Percentiles rank a stretch among this genome's conserved stretches.
Conservation (phyloP, 2,888 invertebrate genomes). For the Chromoteleia sp. region DNA sequence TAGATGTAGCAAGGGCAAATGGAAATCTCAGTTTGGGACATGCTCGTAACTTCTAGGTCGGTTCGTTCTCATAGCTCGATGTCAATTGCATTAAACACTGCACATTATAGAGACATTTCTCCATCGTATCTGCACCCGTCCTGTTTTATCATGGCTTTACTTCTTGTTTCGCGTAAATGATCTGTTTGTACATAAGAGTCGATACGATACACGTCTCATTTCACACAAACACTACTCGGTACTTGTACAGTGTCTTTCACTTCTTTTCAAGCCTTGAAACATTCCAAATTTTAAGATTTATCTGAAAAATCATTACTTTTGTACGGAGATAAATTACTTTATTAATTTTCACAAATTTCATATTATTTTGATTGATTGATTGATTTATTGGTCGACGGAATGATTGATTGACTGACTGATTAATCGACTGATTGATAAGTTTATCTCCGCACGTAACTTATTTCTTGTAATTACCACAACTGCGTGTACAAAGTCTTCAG, state of each 20-base stretch:
- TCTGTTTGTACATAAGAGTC: conserved; percentile 23
- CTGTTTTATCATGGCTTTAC: conserved; percentile 43
- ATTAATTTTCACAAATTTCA: too few relatives aligned
- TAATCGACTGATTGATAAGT: too few relatives aligned
- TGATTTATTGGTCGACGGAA: too few relatives aligned
- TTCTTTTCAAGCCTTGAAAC: conserved; percentile 15
- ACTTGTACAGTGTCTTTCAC: conserved; percentile 41
- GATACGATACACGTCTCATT: conserved; percentile 35
- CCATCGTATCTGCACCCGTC: conserved; percentile 29
- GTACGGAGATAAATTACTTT: too few relatives aligned
- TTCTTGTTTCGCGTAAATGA: conserved; percentile 47
- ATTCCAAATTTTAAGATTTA: too few relatives aligned
- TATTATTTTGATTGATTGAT: too few relatives aligned
- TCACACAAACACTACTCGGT: neutral
- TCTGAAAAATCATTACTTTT: too few relatives aligned
- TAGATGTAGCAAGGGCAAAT: conserved; percentile 44
- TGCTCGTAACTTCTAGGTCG: conserved; percentile 63
- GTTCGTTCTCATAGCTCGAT: conserved; percentile 53
- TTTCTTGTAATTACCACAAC: conserved; percentile 25
- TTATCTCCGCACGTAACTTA: neutral
- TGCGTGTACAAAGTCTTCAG: neutral
- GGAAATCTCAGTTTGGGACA: conserved; percentile 61
- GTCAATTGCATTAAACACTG: conserved; percentile 55
- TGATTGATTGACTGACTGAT: too few relatives aligned
- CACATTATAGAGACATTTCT: conserved; percentile 58